Evolutionary conservation across 2,797 vertebrate species (phyloP).

Genomic region (Notoglanidium macrostoma): DNA sequence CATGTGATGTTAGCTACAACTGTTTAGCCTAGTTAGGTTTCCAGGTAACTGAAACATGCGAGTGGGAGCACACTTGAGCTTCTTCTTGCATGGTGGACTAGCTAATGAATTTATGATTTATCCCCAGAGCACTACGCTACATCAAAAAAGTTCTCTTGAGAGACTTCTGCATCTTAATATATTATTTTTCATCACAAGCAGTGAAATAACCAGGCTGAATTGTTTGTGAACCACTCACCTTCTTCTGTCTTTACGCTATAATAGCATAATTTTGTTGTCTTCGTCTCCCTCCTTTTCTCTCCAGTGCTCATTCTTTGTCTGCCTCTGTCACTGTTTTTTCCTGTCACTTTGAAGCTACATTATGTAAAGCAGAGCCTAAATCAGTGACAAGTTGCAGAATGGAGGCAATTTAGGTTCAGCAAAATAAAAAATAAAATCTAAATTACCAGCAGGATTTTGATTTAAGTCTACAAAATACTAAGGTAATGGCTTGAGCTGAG

Average conservation of each 20-base stretch:
- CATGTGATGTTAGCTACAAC: not conserved
- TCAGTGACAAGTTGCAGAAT: not conserved
- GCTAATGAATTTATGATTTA: not conserved
- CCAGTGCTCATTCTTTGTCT: not conserved
- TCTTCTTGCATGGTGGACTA: not conserved
- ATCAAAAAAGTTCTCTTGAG: not conserved
- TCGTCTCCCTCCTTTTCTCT: not conserved
- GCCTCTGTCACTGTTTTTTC: not conserved
- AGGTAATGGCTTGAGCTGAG: conserved; percentile 17
- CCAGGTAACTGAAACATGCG: too few species aligned
- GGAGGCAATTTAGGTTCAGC: conserved; percentile 16
- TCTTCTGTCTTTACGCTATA: not conserved
- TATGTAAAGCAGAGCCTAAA: conserved; percentile 25
- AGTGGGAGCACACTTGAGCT: not conserved
- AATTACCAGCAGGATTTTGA: conserved; percentile 12
- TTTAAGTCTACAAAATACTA: conserved; percentile 24
- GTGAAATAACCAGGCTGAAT: not conserved
- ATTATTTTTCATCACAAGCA: not conserved
- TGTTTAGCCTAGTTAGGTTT: not conserved
- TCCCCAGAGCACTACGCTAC: too few species aligned
- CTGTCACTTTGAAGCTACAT: conserved; percentile 1
- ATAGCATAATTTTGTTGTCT: conserved; percentile 10
- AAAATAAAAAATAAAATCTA: not conserved
- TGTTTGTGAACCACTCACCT: not conserved
- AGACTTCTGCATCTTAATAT: not conserved